Evolutionary conservation across 2,888 invertebrate genomes (phyloP), one percentile per base, ranked within the genome.

Genomic region (Seira sanloemensis): DNA sequence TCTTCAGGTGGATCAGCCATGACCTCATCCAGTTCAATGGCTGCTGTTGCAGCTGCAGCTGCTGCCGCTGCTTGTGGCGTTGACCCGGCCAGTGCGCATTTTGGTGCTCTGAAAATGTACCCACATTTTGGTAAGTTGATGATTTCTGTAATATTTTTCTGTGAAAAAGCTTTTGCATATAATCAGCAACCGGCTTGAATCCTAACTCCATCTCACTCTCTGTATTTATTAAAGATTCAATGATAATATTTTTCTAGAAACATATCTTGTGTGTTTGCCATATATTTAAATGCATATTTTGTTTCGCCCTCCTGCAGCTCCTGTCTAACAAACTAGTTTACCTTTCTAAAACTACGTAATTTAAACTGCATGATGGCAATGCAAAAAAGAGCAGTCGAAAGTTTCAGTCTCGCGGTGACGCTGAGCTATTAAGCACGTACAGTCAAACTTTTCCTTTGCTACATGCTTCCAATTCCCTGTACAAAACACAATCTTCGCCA

Each of bases 101-200:
- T 85, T 26, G 79, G 85, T 65, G 85, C 86, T 66, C 79, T 86
- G 73, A 87, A 80, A 87, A 88, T 87, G 83, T 85, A 87, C 50
- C 88, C 86, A 83, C 77, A 77, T 78, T 84, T 88, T 50, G 85
- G 88, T 88, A 86, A 88, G 88, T 72, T 4, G 23, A 1, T 66
- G 46, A 62, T 62, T 71, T 12, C 37, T 37, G 4, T 37, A 37
- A 7, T 12, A 21, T 7, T 26, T 0, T 27, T 23, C 12, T 67
- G 19, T 21, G 37, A 4, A 37, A 37, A 37, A 21, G 4, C 24
- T 9, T 24, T 23, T 24, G 23, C 9, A 67, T 12, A 67, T 65
- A 65, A 65, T 18, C n/a, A n/a, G n/a, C n/a, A n/a, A n/a, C n/a
- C n/a, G n/a, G 37, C 37, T 37, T 37, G n/a, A 23, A 24, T 67